Percentiles rank a stretch among this genome's conserved stretches.
These are phyloP conservation scores for Parnassius glacialis DNA, from an alignment of 2,888 invertebrate genomes.

Conservation along the genomic window DNA sequence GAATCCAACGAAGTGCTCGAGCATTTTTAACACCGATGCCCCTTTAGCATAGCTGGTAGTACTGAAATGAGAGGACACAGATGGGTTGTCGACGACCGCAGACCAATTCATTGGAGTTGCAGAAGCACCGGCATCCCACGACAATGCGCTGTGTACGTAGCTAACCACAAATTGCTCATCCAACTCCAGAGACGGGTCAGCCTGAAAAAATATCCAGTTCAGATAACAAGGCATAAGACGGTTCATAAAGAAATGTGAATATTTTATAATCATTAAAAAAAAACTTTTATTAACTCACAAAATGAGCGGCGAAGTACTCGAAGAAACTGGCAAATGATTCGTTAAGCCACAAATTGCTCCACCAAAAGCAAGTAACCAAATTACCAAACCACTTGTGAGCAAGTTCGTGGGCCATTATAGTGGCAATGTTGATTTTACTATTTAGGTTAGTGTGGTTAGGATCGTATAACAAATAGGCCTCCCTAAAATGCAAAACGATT, in stretches of 20 bases:
- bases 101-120: slow-evolving; percentile 73
- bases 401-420: slow-evolving; percentile 87
- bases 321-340: slow-evolving; percentile 87
- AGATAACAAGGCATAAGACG: no score
- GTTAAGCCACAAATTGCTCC: slow-evolving; percentile 87
- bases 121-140: slow-evolving; percentile 73
- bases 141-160: slow-evolving; percentile 84
- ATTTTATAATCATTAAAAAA: no score
- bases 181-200: slow-evolving; percentile 57
- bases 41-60: slow-evolving; percentile 86
- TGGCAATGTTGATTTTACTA: slow-evolving; percentile 77
- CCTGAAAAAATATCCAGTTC: slow-evolving; percentile 43
- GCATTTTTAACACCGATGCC: slow-evolving; percentile 83
- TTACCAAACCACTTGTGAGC: slow-evolving; percentile 93
- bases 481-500: slow-evolving; percentile 45
- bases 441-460: slow-evolving; percentile 58
- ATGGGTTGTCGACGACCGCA: slow-evolving; percentile 74
- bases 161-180: slow-evolving; percentile 84
- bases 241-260: no score
- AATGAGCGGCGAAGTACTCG: slow-evolving; percentile 84
- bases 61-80: slow-evolving; percentile 83
- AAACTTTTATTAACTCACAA: slow-evolving; percentile 51
- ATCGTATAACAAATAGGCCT: slow-evolving; percentile 74
- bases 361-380: slow-evolving; percentile 88
- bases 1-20: slow-evolving; percentile 82